Evolutionary conservation across 2,113 vertebrate species (phyloP).

Genomic region (Corapipo altera): DNA sequence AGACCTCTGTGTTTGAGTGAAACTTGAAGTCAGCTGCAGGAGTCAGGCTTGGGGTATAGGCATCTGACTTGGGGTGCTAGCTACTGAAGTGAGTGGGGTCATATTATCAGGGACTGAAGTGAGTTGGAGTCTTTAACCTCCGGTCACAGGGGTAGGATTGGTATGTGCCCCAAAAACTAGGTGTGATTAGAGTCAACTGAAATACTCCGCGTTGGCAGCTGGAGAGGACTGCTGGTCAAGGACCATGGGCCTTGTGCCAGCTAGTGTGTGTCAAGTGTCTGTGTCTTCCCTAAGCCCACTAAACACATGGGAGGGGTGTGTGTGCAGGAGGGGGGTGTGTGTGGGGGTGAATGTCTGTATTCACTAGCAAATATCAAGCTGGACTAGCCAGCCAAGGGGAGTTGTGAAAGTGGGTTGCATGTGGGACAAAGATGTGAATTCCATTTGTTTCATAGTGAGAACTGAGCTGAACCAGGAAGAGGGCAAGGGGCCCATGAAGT

Average conservation of each 20-base stretch:
- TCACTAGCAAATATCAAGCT: background rate
- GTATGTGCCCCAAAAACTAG: background rate
- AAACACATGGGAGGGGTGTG: rapidly evolving
- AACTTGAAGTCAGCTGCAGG: background rate
- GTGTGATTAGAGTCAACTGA: background rate
- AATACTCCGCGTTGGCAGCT: background rate
- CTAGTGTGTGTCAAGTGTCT: background rate
- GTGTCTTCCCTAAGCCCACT: background rate
- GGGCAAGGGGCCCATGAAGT: background rate
- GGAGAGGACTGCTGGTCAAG: background rate
- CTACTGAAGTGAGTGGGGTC: background rate
- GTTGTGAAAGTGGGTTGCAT: background rate
- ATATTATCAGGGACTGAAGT: background rate
- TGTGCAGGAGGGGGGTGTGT: background rate
- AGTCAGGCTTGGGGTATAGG: background rate
- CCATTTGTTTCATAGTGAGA: background rate
- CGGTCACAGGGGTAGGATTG: background rate
- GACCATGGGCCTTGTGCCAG: rapidly evolving
- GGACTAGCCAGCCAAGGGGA: background rate
- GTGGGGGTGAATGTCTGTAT: no score
- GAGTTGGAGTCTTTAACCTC: background rate
- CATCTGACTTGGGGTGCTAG: background rate
- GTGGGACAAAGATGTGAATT: background rate
- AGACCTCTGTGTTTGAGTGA: background rate
- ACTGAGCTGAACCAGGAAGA: background rate